Base-by-base conservation (phyloP, 2,888 invertebrate genomes). In the Melinaea marsaeus region DNA sequence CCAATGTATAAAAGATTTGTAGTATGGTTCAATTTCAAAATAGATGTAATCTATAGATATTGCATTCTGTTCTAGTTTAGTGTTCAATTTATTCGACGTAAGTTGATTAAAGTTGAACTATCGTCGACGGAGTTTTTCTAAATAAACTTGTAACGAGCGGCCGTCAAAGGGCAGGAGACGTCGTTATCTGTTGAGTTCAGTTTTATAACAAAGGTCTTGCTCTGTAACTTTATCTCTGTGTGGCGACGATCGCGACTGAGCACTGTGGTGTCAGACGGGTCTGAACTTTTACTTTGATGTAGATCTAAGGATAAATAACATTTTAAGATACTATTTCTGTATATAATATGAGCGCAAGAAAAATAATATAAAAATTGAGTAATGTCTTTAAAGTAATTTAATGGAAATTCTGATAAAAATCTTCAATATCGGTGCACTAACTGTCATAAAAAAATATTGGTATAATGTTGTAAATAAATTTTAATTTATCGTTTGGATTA, bases 111-210 rank as follows among this genome's bases (percentile, higher is more conserved):
- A 35, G 4, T 5, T 35, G 7, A 71, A 71, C 71, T 71, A 70
- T 68, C 66, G 64, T 63, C 66, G 62, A 62, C 68, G 32, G 62
- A 68, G 66, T 64, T 69, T 68, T 69, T 61, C 68, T 72, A 74
- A 72, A 71, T 71, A 67, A 72, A 72, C 69, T 73, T 72, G 71
- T 72, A 70, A 72, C 72, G 66, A 69, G 70, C 58, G 64, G 65
- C 57, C 64, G 58, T 67, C 65, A 67, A 71, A 69, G 65, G 69
- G 67, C 67, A 63, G 61, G 58, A 66, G 67, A 65, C 67, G 62
- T 72, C 71, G 68, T 69, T 69, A 69, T 71, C 68, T 69, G 65
- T 66, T 67, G 67, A 71, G 65, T 63, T 59, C 65, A 68, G 71
- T 69, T 70, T 70, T 70, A 70, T 65, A 71, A 67, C 68, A 47